Evolutionary conservation across 2,113 vertebrate genomes (phyloP).

Genomic region (Cygnus atratus): DNA sequence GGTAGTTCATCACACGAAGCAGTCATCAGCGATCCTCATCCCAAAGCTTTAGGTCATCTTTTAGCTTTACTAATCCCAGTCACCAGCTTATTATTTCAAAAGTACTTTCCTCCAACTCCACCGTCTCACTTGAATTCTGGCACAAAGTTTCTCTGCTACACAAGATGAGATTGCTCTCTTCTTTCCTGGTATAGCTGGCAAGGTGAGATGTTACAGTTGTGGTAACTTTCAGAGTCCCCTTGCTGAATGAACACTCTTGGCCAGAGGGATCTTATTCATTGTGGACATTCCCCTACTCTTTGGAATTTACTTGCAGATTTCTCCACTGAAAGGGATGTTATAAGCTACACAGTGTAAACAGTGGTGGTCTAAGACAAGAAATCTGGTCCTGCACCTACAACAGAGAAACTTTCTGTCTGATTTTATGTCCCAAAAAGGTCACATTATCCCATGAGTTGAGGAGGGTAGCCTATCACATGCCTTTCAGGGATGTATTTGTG

Average conservation of each 20-base stretch:
- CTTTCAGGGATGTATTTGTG: background rate
- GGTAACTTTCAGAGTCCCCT: background rate
- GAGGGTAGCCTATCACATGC: background rate
- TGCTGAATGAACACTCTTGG: background rate
- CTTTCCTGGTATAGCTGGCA: background rate
- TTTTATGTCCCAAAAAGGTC: rapidly evolving
- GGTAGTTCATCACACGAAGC: background rate
- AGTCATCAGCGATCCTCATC: background rate
- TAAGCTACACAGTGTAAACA: background rate
- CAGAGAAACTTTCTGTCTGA: background rate
- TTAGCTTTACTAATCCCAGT: background rate
- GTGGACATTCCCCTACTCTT: background rate
- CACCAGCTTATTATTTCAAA: background rate
- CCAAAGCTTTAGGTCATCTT: background rate
- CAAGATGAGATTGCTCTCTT: background rate
- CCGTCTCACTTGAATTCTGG: background rate
- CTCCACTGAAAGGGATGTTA: background rate
- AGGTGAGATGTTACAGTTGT: background rate
- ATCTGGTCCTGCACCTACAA: background rate
- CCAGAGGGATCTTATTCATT: background rate
- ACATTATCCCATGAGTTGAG: background rate
- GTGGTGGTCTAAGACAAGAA: background rate
- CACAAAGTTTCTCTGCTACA: background rate
- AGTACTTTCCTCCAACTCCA: background rate
- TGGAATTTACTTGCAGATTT: background rate